Conservation (phyloP, 2,113 vertebrate genomes). For the Oceanites oceanicus region DNA sequence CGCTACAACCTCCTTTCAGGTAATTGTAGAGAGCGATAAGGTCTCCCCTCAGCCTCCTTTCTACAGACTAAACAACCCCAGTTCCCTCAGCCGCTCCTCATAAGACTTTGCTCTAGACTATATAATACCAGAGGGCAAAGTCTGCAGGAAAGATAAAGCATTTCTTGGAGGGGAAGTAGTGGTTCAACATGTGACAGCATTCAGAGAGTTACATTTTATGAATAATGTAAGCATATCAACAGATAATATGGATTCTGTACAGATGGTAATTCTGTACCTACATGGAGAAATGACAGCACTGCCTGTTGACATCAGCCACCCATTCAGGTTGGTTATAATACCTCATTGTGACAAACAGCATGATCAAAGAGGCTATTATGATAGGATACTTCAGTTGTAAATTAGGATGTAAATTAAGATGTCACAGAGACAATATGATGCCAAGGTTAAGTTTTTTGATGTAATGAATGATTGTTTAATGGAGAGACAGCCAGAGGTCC, state of each 20-base stretch:
- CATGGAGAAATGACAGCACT: background rate
- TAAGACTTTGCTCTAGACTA: background rate
- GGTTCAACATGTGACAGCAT: background rate
- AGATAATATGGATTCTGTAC: background rate
- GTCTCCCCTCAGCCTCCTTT: background rate
- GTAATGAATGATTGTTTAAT: constrained; percentile 6
- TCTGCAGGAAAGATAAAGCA: background rate
- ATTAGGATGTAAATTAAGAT: constrained; percentile 42
- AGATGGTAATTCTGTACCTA: background rate
- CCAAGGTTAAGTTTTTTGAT: constrained; percentile 41
- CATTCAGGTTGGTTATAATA: background rate
- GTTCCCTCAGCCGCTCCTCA: background rate
- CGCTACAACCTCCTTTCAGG: background rate
- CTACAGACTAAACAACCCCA: background rate
- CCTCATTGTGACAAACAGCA: constrained; percentile 25
- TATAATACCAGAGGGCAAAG: background rate
- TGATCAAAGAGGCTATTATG: constrained; percentile 15
- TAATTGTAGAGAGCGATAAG: background rate
- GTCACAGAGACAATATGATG: constrained; percentile 7
- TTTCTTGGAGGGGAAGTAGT: background rate
- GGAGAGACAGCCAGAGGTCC: background rate
- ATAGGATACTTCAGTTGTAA: background rate
- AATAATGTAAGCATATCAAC: background rate
- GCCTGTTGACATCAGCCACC: constrained; percentile 7
- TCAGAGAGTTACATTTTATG: background rate